Percentiles rank a stretch among this genome's conserved stretches.
Evolutionary conservation across 2,797 vertebrate species (phyloP).

Genomic region (Rhadinocentrus ornatus): DNA sequence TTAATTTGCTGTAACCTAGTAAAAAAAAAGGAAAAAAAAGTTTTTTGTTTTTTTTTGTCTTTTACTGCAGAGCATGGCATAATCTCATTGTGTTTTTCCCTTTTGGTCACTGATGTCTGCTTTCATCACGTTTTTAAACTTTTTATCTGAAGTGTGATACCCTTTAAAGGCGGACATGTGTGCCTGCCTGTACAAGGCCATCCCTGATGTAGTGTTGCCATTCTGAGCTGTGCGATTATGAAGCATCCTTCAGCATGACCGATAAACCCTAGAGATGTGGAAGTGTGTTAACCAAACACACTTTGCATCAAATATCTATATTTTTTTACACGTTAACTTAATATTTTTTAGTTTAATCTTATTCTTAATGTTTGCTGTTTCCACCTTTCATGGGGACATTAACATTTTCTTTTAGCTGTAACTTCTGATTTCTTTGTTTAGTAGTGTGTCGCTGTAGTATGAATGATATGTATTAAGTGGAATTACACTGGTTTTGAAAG

Average conservation of each 20-base stretch:
- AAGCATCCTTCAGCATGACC: slow-evolving; percentile 34
- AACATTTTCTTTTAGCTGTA: not conserved
- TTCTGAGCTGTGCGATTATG: slow-evolving; percentile 30
- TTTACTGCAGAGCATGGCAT: slow-evolving; percentile 18
- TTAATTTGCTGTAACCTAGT: slow-evolving; percentile 4
- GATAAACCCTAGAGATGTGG: slow-evolving; percentile 6
- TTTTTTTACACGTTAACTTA: slow-evolving; percentile 57
- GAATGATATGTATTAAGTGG: not conserved
- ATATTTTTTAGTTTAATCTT: not conserved
- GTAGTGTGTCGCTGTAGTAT: not conserved
- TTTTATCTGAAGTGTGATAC: slow-evolving; percentile 7
- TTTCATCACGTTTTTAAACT: slow-evolving; percentile 12
- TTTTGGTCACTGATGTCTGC: not conserved
- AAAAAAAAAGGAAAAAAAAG: not conserved
- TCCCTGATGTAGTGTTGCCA: slow-evolving; percentile 23
- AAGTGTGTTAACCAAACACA: slow-evolving; percentile 37
- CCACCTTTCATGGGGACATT: not conserved
- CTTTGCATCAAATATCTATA: slow-evolving; percentile 73
- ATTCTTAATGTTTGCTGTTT: not conserved
- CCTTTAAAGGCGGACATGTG: not conserved
- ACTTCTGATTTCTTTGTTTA: not conserved
- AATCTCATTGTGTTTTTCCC: slow-evolving; percentile 3
- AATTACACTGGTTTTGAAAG: slow-evolving; percentile 21
- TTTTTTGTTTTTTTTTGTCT: not conserved
- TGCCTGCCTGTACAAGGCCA: slow-evolving; percentile 3